These are phyloP conservation scores for Drosophila quadrilineata DNA, from an alignment of 1,140 invertebrate genomes.

Conservation along the genomic window DNA sequence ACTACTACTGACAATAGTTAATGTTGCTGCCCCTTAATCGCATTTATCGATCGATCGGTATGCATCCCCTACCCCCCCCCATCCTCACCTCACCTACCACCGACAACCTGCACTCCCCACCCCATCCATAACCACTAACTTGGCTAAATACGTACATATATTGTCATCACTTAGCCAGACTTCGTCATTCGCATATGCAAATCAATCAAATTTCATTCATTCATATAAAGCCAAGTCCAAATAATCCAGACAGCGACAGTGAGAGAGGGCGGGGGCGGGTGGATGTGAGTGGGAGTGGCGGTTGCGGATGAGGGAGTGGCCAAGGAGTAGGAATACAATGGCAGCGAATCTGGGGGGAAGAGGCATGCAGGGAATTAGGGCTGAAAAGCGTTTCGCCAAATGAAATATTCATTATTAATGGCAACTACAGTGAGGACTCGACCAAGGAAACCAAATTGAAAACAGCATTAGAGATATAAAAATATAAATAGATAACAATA, in stretches of 20 bases:
- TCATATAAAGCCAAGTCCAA: slow-evolving; percentile 54
- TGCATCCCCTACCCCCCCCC: no score
- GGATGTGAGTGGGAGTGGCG: neutral
- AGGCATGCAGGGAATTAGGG: neutral
- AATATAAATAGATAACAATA: no score
- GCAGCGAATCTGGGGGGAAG: no score
- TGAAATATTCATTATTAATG: slow-evolving; percentile 66
- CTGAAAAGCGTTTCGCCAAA: slow-evolving; percentile 37
- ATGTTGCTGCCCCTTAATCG: no score
- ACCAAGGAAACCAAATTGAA: neutral
- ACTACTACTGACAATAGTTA: no score
- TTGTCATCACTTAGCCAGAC: slow-evolving; percentile 49
- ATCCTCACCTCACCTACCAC: no score
- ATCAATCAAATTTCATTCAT: slow-evolving; percentile 73
- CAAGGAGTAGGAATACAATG: no score
- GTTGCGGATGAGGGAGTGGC: neutral
- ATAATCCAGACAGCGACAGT: slow-evolving; percentile 12
- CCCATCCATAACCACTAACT: neutral
- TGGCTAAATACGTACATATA: slow-evolving; percentile 7
- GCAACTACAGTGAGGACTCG: slow-evolving; percentile 7
- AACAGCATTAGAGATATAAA: neutral
- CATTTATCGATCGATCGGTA: no score
- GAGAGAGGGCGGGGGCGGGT: neutral
- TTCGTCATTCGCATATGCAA: slow-evolving; percentile 58
- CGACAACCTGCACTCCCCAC: no score